A percentile compares a stretch with the other conserved stretches of the same genome.
phyloP scores from a whole-genome alignment of 1,140 invertebrate genomes.

The Drosophila cardini region DNA sequence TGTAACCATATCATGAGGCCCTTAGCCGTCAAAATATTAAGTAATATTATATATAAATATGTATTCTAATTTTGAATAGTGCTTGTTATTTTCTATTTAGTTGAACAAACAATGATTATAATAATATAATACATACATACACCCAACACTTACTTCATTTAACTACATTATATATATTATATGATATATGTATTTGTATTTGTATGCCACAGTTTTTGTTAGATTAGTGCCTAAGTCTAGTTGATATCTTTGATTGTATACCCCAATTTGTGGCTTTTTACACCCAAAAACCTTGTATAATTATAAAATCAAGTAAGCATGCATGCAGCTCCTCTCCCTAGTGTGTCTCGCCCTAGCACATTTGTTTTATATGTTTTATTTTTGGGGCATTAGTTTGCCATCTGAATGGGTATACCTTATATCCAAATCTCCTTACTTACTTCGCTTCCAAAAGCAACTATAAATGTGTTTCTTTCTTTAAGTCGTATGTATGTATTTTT shows the following conservation, averaged over 20 bases:
- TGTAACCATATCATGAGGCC: constrained; percentile 75
- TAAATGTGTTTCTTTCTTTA: constrained; percentile 23
- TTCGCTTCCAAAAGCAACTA: constrained; percentile 34
- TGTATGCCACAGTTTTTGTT: constrained; percentile 69
- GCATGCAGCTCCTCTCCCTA: constrained; percentile 6
- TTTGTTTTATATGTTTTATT: constrained; percentile 7
- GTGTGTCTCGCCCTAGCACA: background rate
- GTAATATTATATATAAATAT: constrained; percentile 53
- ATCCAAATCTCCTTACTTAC: constrained; percentile 35
- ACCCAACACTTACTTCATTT: constrained; percentile 24
- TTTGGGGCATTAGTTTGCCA: constrained; percentile 3
- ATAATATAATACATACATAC: constrained; percentile 25
- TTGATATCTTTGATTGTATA: constrained; percentile 57
- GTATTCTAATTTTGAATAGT: constrained; percentile 55
- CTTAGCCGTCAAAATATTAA: constrained; percentile 35
- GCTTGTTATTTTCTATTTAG: constrained; percentile 81
- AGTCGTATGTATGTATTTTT: constrained; percentile 34
- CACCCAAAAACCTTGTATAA: constrained; percentile 71
- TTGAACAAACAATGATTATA: constrained; percentile 60
- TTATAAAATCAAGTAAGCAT: constrained; percentile 38
- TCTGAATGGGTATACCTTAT: background rate
- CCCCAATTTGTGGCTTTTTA: constrained; percentile 79
- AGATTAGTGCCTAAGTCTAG: constrained; percentile 80
- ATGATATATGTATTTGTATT: constrained; percentile 5
- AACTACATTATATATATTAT: too few relatives aligned